Conservation (phyloP, 1,140 invertebrate genomes). For the Scaptomyza pallida region DNA sequence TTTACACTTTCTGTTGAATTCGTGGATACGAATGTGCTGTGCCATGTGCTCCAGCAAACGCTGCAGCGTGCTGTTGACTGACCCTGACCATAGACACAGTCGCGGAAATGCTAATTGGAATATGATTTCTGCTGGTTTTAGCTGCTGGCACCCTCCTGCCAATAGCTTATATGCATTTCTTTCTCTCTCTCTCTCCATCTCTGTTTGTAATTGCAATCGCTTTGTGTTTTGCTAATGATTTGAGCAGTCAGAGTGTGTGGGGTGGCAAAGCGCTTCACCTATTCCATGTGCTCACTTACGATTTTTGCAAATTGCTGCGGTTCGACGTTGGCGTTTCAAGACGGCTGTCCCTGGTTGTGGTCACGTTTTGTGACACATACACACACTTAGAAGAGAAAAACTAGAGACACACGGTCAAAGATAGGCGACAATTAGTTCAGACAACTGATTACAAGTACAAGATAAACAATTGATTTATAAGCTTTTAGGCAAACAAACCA, state of each 20-base stretch:
- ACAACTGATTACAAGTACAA: constrained; percentile 25
- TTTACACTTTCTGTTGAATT: background rate
- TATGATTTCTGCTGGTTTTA: constrained; percentile 15
- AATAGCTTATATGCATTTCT: background rate
- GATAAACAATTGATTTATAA: no score
- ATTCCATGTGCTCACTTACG: constrained; percentile 8
- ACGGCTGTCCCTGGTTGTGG: constrained; percentile 28
- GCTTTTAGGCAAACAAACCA: no score
- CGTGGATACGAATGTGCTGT: constrained; percentile 19
- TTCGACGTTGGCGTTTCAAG: constrained; percentile 25
- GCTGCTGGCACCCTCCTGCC: background rate
- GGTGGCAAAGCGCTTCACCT: constrained; percentile 17
- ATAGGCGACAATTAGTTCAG: constrained; percentile 22
- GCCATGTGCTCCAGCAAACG: constrained; percentile 60
- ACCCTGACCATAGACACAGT: constrained; percentile 77
- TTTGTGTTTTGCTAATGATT: constrained; percentile 12
- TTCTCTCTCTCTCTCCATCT: constrained; percentile 6
- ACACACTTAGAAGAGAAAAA: background rate
- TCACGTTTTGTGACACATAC: constrained; percentile 69
- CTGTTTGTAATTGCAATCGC: constrained; percentile 19
- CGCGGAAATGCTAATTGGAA: constrained; percentile 44
- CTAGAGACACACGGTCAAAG: constrained; percentile 21
- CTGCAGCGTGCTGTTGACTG: constrained; percentile 35
- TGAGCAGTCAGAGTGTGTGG: constrained; percentile 11
- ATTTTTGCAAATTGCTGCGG: constrained; percentile 51